Evolutionary conservation across 2,888 invertebrate genomes (phyloP).

Genomic region (Leucoma salicis): DNA sequence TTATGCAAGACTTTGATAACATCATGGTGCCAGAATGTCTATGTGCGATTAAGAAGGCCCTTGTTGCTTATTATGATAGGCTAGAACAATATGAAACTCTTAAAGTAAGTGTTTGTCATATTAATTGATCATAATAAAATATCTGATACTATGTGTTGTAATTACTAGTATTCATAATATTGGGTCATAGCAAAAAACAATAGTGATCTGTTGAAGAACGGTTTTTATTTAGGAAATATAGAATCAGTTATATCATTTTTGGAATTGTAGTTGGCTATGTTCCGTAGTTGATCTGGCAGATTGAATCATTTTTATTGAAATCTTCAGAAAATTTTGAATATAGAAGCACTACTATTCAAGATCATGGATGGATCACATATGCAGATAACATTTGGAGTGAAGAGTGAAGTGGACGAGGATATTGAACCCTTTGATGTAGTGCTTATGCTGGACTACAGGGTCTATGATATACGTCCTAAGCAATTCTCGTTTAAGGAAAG

Average conservation of each 20-base stretch:
- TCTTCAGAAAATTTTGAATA: slow-evolving; percentile 49
- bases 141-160: too few relatives aligned
- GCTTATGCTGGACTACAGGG: slow-evolving; percentile 57
- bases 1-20: slow-evolving; percentile 57
- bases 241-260: too few relatives aligned
- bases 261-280: too few relatives aligned
- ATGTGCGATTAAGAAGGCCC: slow-evolving; percentile 53
- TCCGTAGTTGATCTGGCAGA: too few relatives aligned
- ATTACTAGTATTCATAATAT: too few relatives aligned
- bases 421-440: slow-evolving; percentile 43
- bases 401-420: slow-evolving; percentile 44
- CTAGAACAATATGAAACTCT: slow-evolving; percentile 57
- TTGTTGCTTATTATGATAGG: slow-evolving; percentile 66
- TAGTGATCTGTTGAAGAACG: too few relatives aligned
- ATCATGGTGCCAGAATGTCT: slow-evolving; percentile 64
- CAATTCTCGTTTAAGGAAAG: slow-evolving; percentile 49
- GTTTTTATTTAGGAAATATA: too few relatives aligned
- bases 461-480: slow-evolving; percentile 64
- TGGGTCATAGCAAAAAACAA: too few relatives aligned
- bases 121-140: too few relatives aligned
- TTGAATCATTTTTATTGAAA: too few relatives aligned
- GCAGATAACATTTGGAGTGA: slow-evolving; percentile 50
- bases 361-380: slow-evolving; percentile 61
- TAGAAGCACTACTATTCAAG: slow-evolving; percentile 60
- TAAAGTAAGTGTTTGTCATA: slow-evolving; percentile 40